Evolutionary conservation across 2,113 vertebrate genomes (phyloP).

Genomic region (Gobius niger): DNA sequence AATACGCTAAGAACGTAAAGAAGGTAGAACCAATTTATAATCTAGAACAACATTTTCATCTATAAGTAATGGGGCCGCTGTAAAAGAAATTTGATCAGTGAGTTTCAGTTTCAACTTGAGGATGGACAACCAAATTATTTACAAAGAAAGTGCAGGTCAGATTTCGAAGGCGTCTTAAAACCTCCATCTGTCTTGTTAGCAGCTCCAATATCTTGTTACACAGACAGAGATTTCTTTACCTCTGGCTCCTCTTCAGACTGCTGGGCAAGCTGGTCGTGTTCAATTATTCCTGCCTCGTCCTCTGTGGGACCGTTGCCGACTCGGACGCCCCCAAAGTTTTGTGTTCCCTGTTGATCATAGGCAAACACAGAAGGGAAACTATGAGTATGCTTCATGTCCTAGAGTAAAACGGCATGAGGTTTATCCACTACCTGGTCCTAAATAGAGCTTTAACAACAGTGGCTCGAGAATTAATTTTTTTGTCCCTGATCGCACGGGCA

Average conservation of each 20-base stretch:
- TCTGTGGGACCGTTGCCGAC: conserved; percentile 98
- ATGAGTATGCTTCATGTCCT: too few species aligned
- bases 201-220: not conserved
- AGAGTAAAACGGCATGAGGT: too few species aligned
- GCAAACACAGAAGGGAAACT: not conserved
- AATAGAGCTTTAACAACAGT: too few species aligned
- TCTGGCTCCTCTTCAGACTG: conserved; percentile 93
- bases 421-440: too few species aligned
- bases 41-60: conserved; percentile 6
- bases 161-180: not conserved
- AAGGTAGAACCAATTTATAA: not conserved
- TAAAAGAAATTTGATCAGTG: conserved; percentile 35
- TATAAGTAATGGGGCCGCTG: conserved; percentile 31
- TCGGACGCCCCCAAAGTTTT: conserved; percentile 94
- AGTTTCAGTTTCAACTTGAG: conserved; percentile 29
- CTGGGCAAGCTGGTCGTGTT: conserved; percentile 95
- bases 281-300: conserved; percentile 97
- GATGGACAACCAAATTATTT: conserved; percentile 25
- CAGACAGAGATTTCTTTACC: conserved; percentile 71
- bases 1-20: not conserved
- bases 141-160: not conserved
- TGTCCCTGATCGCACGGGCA: too few species aligned
- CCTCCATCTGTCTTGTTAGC: not conserved
- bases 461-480: too few species aligned
- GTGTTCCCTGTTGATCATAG: conserved; percentile 84